Evolutionary conservation across 2,797 vertebrate species (phyloP), one percentile per base, ranked within the genome.

Genomic region (Sebastes goodei): DNA sequence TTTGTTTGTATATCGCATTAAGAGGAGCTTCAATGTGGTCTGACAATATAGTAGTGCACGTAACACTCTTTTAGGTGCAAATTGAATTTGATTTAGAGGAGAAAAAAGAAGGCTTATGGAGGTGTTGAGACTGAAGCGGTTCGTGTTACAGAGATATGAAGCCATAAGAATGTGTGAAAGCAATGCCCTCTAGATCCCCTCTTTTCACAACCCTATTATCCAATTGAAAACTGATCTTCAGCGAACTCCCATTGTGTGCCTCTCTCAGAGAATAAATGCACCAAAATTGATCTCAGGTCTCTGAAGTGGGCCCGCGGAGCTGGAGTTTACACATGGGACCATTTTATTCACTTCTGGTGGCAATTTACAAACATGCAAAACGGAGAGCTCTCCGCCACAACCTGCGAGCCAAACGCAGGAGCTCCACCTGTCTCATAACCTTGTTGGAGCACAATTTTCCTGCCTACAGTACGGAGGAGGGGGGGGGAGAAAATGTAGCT

Each of bases 271-370:
- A 95, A 94, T 93, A 95, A 95, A 94, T 91, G 92, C 93, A 83
- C 88, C 90, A 95, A 95, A 93, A 95, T 95, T 92, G 94, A 96
- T 95, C 93, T 94, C 91, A 88, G 91, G 94, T 94, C 95, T 95
- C 88, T 93, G 88, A 92, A 92, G 92, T 93, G 88, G 91, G 86
- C 88, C 86, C 27, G 71, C 61, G 5, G 80, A 93, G 90, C 91
- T 81, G 81, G 57, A 74, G 81, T 94, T 91, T 94, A 93, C 95
- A 96, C 93, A 95, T 96, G 95, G 95, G 93, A 96, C 90, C 95
- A 89, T 95, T 96, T 96, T 95, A 94, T 93, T 92, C 92, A 91
- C 93, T 92, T 94, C 95, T 96, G 95, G 93, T 93, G 94, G 94
- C 94, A 95, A 96, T 96, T 96, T 94, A 93, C 91, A 91, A 92